These are phyloP conservation scores for Nephrotoma flavescens DNA, from an alignment of 2,888 invertebrate genomes.

Conservation along the genomic window DNA sequence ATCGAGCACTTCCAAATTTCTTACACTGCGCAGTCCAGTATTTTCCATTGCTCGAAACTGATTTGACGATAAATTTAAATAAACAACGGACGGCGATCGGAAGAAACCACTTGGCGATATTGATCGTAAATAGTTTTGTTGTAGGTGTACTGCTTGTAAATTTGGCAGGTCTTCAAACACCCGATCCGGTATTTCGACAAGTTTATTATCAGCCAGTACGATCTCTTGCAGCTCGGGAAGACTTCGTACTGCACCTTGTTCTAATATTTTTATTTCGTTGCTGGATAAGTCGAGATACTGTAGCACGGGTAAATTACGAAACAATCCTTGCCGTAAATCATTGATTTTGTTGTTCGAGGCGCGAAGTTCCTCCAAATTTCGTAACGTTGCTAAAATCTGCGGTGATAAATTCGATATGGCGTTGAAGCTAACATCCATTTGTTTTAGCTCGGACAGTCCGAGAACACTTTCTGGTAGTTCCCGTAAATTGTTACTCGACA, in stretches of 20 bases:
- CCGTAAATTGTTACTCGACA: constrained; percentile 61
- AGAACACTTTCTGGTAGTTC: constrained; percentile 57
- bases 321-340: constrained; percentile 53
- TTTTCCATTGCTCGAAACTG: constrained; percentile 58
- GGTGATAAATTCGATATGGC: constrained; percentile 53
- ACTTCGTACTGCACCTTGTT: constrained; percentile 53
- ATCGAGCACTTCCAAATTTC: constrained; percentile 72
- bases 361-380: constrained; percentile 52
- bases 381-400: constrained; percentile 52
- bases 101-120: constrained; percentile 62
- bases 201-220: constrained; percentile 53
- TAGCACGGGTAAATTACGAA: constrained; percentile 52
- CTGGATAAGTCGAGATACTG: constrained; percentile 64
- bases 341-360: constrained; percentile 60
- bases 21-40: constrained; percentile 54
- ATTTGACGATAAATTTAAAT: constrained; percentile 73
- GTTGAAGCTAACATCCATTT: constrained; percentile 66
- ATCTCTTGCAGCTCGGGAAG: constrained; percentile 55
- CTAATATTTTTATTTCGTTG: constrained; percentile 61
- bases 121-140: constrained; percentile 61
- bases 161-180: constrained; percentile 64
- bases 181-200: constrained; percentile 58
- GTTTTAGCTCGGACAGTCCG: constrained; percentile 49
- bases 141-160: constrained; percentile 48
- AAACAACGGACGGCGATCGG: constrained; percentile 60